Evolutionary conservation across 2,113 vertebrate species (phyloP), one percentile per base, ranked within the genome.

Genomic region (Xerus inauris): DNA sequence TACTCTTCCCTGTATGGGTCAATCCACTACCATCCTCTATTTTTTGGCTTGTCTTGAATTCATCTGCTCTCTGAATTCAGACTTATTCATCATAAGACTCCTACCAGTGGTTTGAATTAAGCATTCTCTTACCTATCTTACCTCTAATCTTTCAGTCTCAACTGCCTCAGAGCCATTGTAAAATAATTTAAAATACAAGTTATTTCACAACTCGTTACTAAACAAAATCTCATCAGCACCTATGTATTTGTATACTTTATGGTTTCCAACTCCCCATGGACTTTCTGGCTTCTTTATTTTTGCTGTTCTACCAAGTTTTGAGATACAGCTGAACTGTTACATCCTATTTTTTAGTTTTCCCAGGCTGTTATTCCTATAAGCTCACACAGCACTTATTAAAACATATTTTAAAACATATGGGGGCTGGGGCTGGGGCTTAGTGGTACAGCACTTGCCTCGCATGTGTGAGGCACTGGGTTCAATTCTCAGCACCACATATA

Each of bases 121-220:
- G 35, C 28, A 65, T 8, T 38, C 38, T 42, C 19, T 87, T 59
- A 24, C 14, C 38, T 54, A 76, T 42, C n/a, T 87, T 62, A 28
- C 32, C 57, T 93, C 30, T 59, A 38, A 82, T 22, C 28, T 42
- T 64, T 82, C 67, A 69, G 5, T 94, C 59, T 96, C 73, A 12
- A 65, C 65, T 77, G 42, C 45, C 87, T 94, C 35, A 28, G 45
- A 64, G n/a, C 42, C 81, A 14, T 19, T 71, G 42, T 72, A 67
- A 96, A 96, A 80, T 72, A 75, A 57, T 62, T 79, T 85, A 42
- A 86, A 89, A 82, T 73, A 89, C 14, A 17, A n/a, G 22, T 14
- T 79, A 49, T 82, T 90, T 95, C 32, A 82, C 51, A 26, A 49
- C 57, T 38, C 59, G 57, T 89, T 82, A 49, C 67, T 64, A 24